A percentile compares a stretch with the other conserved stretches of the same genome.
Evolutionary conservation across 2,113 vertebrate genomes (phyloP).

Genomic region (Saccopteryx bilineata): DNA sequence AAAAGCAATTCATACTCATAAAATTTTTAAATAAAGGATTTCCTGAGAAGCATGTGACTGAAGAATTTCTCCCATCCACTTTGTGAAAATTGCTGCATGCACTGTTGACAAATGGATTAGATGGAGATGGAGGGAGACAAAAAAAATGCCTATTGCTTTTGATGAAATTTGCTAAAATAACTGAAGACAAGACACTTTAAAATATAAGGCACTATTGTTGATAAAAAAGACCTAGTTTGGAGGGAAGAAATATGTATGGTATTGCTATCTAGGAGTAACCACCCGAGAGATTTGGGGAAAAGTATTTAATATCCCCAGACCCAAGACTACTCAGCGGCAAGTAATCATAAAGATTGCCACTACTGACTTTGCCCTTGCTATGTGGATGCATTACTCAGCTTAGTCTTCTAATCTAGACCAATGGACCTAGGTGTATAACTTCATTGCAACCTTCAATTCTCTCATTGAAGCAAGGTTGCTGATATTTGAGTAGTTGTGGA

Average conservation of each 20-base stretch:
- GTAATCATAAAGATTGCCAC: too few relatives aligned
- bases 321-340: neutral
- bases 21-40: conserved; percentile 40
- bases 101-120: conserved; percentile 68
- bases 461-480: neutral
- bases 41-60: conserved; percentile 62
- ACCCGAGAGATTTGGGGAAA: neutral
- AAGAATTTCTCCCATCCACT: conserved; percentile 68
- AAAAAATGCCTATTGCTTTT: conserved; percentile 42
- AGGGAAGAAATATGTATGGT: neutral
- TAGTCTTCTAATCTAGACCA: neutral
- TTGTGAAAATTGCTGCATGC: conserved; percentile 65
- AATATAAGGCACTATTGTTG: neutral
- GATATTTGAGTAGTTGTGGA: neutral
- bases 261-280: neutral
- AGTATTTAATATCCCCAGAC: neutral
- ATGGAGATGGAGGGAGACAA: conserved; percentile 22
- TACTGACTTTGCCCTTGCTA: neutral
- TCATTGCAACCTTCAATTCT: neutral
- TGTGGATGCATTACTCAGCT: neutral
- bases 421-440: neutral
- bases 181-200: conserved; percentile 12
- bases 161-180: neutral
- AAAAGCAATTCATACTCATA: conserved; percentile 44
- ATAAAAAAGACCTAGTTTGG: neutral